Percentiles rank a stretch among this genome's conserved stretches.
Conservation (phyloP, 2,797 vertebrate species). For the Myotis myotis region DNA sequence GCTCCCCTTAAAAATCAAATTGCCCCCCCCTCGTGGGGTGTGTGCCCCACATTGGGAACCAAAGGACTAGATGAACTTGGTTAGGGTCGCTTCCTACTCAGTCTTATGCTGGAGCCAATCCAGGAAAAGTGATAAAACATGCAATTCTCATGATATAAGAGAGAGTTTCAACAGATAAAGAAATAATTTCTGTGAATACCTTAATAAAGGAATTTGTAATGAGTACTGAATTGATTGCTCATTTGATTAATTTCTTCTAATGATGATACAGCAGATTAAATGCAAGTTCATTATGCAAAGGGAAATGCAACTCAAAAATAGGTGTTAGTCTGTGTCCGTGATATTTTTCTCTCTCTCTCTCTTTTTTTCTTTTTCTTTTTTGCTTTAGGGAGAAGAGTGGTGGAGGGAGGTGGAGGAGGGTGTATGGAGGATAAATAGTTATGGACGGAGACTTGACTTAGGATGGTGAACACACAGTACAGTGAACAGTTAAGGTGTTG, state of each 20-base stretch:
- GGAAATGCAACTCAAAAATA: background rate
- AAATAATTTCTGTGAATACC: background rate
- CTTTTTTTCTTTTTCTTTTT: background rate
- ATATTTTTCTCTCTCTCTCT: background rate
- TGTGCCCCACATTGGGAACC: too few relatives aligned
- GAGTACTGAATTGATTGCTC: background rate
- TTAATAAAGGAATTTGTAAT: background rate
- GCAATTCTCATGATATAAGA: background rate
- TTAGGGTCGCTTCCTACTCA: background rate
- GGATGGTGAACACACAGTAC: background rate
- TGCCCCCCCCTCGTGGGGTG: too few relatives aligned
- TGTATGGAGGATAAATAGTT: background rate
- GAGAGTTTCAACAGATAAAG: background rate
- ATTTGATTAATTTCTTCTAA: conserved; percentile 52
- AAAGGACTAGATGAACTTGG: background rate
- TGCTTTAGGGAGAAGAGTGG: background rate
- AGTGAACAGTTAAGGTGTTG: background rate
- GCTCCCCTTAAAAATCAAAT: too few relatives aligned
- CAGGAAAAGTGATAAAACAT: background rate
- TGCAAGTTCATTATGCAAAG: background rate
- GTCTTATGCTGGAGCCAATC: background rate
- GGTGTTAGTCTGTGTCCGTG: background rate
- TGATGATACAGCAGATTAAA: background rate
- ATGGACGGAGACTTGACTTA: background rate
- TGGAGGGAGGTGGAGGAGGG: background rate